Base-by-base conservation (phyloP, 1,140 invertebrate genomes). In the Drosophila obscura region DNA sequence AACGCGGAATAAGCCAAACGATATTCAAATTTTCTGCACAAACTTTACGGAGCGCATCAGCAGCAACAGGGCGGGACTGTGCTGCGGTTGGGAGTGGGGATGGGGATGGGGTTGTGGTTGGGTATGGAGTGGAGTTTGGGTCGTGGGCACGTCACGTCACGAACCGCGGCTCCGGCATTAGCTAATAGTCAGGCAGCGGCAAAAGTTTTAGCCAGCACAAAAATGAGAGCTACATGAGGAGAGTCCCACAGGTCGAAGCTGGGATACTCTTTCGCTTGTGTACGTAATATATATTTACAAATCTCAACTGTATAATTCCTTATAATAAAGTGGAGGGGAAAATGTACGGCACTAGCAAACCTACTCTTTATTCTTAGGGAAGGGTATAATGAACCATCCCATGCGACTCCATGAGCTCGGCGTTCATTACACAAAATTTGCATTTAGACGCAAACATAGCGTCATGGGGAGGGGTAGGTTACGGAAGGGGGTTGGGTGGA, bases 1-100 rank as follows among this genome's bases (percentile, higher is more conserved):
- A 45, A 15, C 61, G 58, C 45, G 19, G 45, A 51, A 61, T 53
- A 49, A 68, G 56, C 73, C 64, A 74, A 85, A 58, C 57, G 72
- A 77, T 88, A 89, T 88, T 88, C 77, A 88, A 88, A 88, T 89
- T 88, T 87, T 88, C 61, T 84, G 79, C 76, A 88, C 59, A 90
- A 85, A 80, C 53, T 77, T 85, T 76, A 80, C 76, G 83, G 90
- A 90, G 89, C 89, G 84, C 78, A 89, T 85, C 89, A 81, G 62
- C 51, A 77, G 66, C 66, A 81, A 64, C 68, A 67, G 67, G 67
- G 35, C 19, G 22, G 15, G 28, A 44, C 19, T 16, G 8, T 4
- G 26, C 26, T 51, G 68, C 16, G 43, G 69, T 50, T 49, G 43
- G 57, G 46, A 49, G 44, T 49, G 39, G 57, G 46, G 50, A 24